These are phyloP conservation scores for Xylota segnis DNA, from an alignment of 2,888 invertebrate genomes.

Conservation along the genomic window DNA sequence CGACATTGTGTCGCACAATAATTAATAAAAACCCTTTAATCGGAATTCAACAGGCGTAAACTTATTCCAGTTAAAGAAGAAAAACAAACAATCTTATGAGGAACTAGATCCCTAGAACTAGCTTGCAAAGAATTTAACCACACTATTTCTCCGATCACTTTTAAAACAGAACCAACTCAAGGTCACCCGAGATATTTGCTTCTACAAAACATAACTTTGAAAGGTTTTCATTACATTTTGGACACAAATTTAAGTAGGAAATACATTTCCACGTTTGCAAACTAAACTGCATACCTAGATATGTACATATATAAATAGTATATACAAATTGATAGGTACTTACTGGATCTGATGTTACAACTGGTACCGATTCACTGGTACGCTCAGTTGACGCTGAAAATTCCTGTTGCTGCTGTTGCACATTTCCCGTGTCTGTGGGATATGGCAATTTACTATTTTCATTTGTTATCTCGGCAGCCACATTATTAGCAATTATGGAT, in stretches of 20 bases:
- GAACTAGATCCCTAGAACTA: too few relatives aligned
- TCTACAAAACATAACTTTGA: background rate
- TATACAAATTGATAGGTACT: conserved; percentile 77
- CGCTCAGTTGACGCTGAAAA: conserved; percentile 40
- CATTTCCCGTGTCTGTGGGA: conserved; percentile 84
- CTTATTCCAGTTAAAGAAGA: too few relatives aligned
- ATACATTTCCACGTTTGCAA: background rate
- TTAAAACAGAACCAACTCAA: background rate
- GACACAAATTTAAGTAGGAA: background rate
- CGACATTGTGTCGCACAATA: too few relatives aligned
- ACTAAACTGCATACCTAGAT: conserved; percentile 5
- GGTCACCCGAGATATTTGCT: conserved; percentile 1
- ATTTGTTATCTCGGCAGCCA: conserved; percentile 88
- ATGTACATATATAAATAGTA: conserved; percentile 15
- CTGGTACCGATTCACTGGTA: conserved; percentile 60
- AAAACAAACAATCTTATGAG: too few relatives aligned
- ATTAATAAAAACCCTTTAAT: too few relatives aligned
- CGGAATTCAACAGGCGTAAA: too few relatives aligned
- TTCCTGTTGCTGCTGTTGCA: conserved; percentile 74
- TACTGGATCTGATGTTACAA: conserved; percentile 83
- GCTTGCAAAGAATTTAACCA: background rate
- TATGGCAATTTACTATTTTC: conserved; percentile 87
- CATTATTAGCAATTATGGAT: conserved; percentile 92
- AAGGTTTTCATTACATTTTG: background rate
- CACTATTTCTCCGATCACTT: background rate